Base-by-base conservation (phyloP, 2,113 vertebrate species). In the Motacilla tschutschensis region DNA sequence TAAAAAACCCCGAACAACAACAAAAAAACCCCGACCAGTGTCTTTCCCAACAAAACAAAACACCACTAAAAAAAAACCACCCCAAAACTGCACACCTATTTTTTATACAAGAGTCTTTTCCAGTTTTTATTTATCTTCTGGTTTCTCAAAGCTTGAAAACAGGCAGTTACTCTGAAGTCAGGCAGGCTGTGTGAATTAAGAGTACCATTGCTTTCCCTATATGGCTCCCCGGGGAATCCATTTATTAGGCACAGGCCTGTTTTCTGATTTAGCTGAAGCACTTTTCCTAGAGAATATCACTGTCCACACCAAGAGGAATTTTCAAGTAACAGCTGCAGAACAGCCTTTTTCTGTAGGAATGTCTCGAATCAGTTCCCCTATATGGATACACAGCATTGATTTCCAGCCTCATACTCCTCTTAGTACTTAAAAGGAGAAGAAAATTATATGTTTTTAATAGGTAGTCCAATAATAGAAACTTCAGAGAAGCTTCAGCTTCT, bases 201-300 rank as follows among this genome's bases (percentile, higher is more conserved):
- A 92, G 57, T 38, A 54, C 41, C 43, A 54, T 28, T 78, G 83
- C 73, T 72, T 69, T 64, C 79, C 54, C 74, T 62, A 19, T 25
- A 83, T 46, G 66, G 48, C 50, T 90, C 91, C 51, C 78, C 2
- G 2, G 35, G 67, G 87, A 84, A 22, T 50, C 63, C 41, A 50
- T 84, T 81, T 94, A 90, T 90, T 88, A 91, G 81, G 51, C 81
- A 90, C 36, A 66, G 81, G 55, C 47, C 84, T 69, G 71, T 53
- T 83, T 88, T 91, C 66, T 83, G 81, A 86, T 88, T 91, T 84
- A 90, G 71, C 59, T 90, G 62, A 65, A 90, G 74, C 71, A 62
- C 71, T 86, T 69, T 69, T 90, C 81, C 75, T 86, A 65, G 29
- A 58, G 46, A 86, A 67, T 43, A 36, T 4, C 18, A 67, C 46